A percentile compares a stretch with the other conserved stretches of the same genome.
Evolutionary conservation across 2,888 invertebrate genomes (phyloP).

Genomic region (Salpingus planirostris): DNA sequence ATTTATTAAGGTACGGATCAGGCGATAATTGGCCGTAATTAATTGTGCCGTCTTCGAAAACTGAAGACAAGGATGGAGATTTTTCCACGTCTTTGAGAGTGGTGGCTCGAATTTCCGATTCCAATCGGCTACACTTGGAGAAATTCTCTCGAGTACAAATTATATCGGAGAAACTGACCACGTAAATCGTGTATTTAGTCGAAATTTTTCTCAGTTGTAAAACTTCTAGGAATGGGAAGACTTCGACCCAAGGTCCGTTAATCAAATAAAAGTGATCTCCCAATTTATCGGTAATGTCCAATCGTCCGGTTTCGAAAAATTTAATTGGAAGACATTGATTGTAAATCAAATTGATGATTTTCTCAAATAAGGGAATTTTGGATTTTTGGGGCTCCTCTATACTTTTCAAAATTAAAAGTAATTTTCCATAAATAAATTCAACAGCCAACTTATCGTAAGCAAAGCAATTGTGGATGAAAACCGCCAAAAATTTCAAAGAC

Average conservation of each 20-base stretch:
- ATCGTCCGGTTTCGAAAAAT: constrained; percentile 25
- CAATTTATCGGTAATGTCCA: constrained; percentile 29
- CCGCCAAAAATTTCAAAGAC: constrained; percentile 21
- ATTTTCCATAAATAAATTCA: constrained; percentile 19
- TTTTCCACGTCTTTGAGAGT: neutral
- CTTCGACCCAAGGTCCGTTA: constrained; percentile 21
- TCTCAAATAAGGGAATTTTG: constrained; percentile 21
- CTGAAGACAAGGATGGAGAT: constrained; percentile 2
- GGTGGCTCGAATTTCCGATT: neutral
- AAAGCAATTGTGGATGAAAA: constrained; percentile 27
- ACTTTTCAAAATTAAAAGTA: constrained; percentile 19
- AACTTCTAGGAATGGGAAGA: constrained; percentile 34
- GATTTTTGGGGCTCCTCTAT: constrained; percentile 14
- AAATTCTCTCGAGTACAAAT: neutral
- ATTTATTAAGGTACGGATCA: constrained; percentile 25
- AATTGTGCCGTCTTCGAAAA: no score
- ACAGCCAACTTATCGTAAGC: constrained; percentile 22
- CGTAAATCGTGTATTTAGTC: constrained; percentile 27
- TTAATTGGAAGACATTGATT: constrained; percentile 30
- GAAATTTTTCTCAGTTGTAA: constrained; percentile 24
- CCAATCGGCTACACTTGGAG: neutral
- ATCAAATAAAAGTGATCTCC: constrained; percentile 30
- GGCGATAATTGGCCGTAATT: constrained; percentile 22
- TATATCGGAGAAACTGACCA: constrained; percentile 30
- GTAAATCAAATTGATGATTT: constrained; percentile 23